Conservation (phyloP, 64 coral and sea anemone species). For the Platygyra sinensis region DNA sequence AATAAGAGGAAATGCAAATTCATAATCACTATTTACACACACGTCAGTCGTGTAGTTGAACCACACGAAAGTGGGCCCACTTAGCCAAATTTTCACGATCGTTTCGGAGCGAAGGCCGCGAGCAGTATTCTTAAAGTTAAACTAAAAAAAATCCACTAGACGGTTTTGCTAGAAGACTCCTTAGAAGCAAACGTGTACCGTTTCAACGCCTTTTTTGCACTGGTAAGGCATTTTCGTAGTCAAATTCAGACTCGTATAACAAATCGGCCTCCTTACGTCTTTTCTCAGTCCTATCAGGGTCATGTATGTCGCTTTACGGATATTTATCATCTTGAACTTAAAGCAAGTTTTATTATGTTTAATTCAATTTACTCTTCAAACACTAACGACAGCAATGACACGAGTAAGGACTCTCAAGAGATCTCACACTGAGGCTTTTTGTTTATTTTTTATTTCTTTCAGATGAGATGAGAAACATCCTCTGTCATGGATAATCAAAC, state of each 20-base stretch:
- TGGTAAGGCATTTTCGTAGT: no score
- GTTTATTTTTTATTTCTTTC: neutral
- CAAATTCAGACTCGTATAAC: no score
- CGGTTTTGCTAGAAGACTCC: no score
- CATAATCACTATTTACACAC: neutral
- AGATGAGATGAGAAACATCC: neutral
- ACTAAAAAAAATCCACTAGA: neutral
- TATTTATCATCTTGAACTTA: neutral
- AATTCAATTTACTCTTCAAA: constrained; percentile 24
- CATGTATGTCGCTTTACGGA: no score
- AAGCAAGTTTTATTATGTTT: constrained; percentile 2
- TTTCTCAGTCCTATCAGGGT: no score
- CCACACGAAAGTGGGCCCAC: neutral
- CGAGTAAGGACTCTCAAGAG: neutral
- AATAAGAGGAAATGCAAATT: neutral
- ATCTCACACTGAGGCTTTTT: neutral
- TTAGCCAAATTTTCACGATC: neutral
- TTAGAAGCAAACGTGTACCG: no score
- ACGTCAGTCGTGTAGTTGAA: neutral
- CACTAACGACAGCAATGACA: neutral
- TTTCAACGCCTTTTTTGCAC: no score
- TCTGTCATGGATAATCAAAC: neutral
- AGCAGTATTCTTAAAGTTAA: neutral
- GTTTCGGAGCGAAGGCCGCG: neutral
- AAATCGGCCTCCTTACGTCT: no score